phyloP scores from a whole-genome alignment of 53 echinoderm and acorn worm species.

The Echinometra lucunter region DNA sequence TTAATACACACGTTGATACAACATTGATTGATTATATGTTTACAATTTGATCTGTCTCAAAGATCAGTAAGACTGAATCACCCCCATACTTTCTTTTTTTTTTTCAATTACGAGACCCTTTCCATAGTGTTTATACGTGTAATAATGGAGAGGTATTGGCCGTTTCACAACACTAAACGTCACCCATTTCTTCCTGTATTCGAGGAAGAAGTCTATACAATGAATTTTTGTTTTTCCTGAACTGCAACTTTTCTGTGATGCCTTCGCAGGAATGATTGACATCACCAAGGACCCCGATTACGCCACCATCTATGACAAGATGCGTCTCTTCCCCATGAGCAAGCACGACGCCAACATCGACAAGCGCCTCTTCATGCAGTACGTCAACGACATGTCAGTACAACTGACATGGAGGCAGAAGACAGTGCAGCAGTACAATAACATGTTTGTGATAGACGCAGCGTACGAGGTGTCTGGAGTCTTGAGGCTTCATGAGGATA shows the following conservation, averaged over 20 bases:
- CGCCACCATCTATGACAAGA: conserved; percentile 87
- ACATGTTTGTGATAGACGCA: conserved; percentile 88
- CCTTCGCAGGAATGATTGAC: conserved; percentile 89
- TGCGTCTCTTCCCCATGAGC: conserved; percentile 97
- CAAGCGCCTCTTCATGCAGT: conserved; percentile 94
- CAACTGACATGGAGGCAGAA: conserved; percentile 86
- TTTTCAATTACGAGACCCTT: too few species aligned
- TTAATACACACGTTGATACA: too few species aligned
- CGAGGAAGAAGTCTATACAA: too few species aligned
- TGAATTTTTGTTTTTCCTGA: too few species aligned
- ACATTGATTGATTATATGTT: too few species aligned
- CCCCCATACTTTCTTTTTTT: too few species aligned
- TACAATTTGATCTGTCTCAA: too few species aligned
- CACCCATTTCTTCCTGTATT: too few species aligned
- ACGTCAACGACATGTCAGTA: conserved; percentile 83
- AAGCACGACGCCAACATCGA: conserved; percentile 90
- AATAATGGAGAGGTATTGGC: too few species aligned
- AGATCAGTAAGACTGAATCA: too few species aligned
- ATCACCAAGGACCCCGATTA: conserved; percentile 94
- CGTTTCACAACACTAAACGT: too few species aligned
- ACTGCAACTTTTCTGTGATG: background rate
- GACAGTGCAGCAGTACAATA: conserved; percentile 80
- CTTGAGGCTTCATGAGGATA: conserved; percentile 80
- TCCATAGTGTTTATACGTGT: too few species aligned
- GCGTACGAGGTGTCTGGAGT: conserved; percentile 83